Evolutionary conservation across 2,797 vertebrate genomes (phyloP).

Genomic region (Periophthalmus magnuspinnatus): DNA sequence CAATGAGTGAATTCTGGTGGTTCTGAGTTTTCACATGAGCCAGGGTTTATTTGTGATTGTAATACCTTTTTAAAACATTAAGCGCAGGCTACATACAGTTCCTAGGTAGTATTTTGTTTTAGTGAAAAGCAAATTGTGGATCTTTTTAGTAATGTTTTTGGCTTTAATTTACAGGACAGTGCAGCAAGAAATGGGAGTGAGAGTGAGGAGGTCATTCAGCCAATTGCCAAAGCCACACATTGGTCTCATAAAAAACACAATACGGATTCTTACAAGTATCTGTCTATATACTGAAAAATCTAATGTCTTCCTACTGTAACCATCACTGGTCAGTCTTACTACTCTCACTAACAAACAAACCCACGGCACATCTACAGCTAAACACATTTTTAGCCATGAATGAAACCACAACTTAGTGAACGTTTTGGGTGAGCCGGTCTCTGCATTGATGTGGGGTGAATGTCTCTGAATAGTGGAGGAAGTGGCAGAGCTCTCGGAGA

Average conservation of each 20-base stretch:
- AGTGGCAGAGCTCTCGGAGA: not conserved
- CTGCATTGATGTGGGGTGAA: slow-evolving; percentile 4
- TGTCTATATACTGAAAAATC: not conserved
- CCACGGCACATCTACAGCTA: not conserved
- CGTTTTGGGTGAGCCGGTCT: slow-evolving; percentile 19
- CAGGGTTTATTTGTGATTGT: too few relatives aligned
- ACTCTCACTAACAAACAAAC: too few relatives aligned
- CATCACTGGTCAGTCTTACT: not conserved
- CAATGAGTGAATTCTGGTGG: too few relatives aligned
- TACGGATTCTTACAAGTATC: not conserved
- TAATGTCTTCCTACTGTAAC: not conserved
- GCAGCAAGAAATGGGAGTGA: not conserved
- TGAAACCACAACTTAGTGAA: slow-evolving; percentile 6
- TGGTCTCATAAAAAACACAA: not conserved
- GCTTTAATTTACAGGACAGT: not conserved
- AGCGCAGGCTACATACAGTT: too few relatives aligned
- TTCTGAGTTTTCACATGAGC: too few relatives aligned
- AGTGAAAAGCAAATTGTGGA: too few relatives aligned
- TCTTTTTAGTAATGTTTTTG: too few relatives aligned
- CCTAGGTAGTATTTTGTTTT: too few relatives aligned
- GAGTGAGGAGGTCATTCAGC: not conserved
- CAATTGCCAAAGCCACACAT: not conserved
- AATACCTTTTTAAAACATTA: too few relatives aligned
- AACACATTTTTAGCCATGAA: not conserved
- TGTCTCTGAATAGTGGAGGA: slow-evolving; percentile 12